A percentile compares a stretch with the other conserved stretches of the same genome.
phyloP scores from a whole-genome alignment of 2,113 vertebrate genomes.

The Salvelinus sp. region DNA sequence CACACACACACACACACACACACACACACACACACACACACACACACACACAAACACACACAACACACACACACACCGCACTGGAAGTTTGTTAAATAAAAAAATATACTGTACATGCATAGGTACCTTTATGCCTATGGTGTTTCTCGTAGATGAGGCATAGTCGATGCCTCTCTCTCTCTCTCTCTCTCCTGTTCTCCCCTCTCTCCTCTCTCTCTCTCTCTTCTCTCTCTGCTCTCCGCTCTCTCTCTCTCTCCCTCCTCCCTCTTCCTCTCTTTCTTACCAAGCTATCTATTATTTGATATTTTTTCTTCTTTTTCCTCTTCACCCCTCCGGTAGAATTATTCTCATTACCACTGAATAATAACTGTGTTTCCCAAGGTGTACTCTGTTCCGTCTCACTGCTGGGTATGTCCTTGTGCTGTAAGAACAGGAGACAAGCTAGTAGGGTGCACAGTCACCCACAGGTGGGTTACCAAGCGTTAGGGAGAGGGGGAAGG shows the following conservation, averaged over 20 bases:
- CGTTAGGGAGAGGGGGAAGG: not conserved
- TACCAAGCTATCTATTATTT: constrained; percentile 4
- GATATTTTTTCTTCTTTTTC: not conserved
- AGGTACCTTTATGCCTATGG: no score
- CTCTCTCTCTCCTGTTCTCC: not conserved
- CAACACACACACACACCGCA: not conserved
- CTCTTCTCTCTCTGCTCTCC: not conserved
- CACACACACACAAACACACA: no score
- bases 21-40: not conserved
- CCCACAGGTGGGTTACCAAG: not conserved
- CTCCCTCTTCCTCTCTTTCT: constrained; percentile 22
- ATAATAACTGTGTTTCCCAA: no score
- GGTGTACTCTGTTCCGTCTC: no score
- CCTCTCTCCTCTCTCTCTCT: constrained; percentile 26
- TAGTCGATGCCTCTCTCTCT: not conserved
- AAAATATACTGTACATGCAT: not conserved
- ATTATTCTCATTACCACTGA: no score
- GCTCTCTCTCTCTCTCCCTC: constrained; percentile 27
- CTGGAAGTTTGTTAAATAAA: not conserved
- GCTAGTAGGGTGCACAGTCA: no score
- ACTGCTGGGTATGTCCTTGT: no score
- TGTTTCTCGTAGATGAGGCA: no score
- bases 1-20: constrained; percentile 19
- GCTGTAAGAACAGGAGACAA: no score
- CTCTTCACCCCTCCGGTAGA: not conserved